Base-by-base conservation (phyloP, 2,113 vertebrate genomes). In the Oryzias curvinotus region DNA sequence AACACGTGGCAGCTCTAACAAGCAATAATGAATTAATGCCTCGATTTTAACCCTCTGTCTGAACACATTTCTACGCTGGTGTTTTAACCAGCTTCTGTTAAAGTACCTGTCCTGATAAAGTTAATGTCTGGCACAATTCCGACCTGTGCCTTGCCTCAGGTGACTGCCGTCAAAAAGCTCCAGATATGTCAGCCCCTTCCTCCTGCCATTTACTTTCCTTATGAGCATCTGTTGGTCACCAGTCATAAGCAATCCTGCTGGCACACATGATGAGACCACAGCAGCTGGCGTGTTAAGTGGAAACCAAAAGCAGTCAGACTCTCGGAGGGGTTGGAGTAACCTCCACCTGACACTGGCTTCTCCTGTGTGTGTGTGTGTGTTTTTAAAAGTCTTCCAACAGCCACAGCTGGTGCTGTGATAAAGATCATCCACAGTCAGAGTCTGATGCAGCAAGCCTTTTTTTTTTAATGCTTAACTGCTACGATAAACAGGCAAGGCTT, bases 31-130 rank as follows among this genome's bases (percentile, higher is more conserved):
- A 54, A 65, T 80, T 79, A 77, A 79, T 68, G 57, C 14, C 68
- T 69, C 7, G 0, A 69, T 65, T 77, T 74, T 62, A 70, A 80
- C 71, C 77, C 65, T 54, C 83, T 77, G 85, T 89, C 87, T 80
- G 53, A 77, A 78, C 10, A 4, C 69, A 82, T 87, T 87, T 80
- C 62, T 73, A 57, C 67, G 69, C 67, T 83, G 80, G 74, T 83
- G 81, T 61, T 70, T 83, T 75, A 77, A 18, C 71, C 7, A 56
- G 51, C 77, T 67, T 57, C 66, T 49, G 64, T 53, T 73, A 73
- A 74, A 77, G 67, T 63, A 73, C 78, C 80, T 73, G 81, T 83
- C 80, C 50, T 48, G 4, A 53, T 76, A 68, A 76, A 70, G 70
- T 68, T 79, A 72, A 84, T 54, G 67, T 62, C 67, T 83, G 70